Evolutionary conservation across 23 tunicate species (phyloP).

Genomic region (Botrylloides violaceus): DNA sequence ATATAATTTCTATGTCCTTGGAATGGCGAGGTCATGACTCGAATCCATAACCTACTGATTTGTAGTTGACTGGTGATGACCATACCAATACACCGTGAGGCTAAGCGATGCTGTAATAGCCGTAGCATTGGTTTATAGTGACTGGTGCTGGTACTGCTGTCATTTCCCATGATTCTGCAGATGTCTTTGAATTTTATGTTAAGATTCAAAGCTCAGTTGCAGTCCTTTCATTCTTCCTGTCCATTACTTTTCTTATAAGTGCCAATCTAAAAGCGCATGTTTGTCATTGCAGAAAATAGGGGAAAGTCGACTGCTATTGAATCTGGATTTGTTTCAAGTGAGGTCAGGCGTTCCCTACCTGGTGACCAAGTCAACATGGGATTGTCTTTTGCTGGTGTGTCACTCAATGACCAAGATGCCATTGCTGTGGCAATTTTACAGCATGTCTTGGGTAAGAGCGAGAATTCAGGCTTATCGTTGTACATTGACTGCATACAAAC

Average conservation of each 20-base stretch:
- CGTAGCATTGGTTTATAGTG: too few species aligned
- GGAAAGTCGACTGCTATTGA: constrained; percentile 12
- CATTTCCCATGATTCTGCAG: neutral
- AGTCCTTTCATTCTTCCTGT: too few species aligned
- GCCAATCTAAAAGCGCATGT: too few species aligned
- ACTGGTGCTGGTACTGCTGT: constrained; percentile 1
- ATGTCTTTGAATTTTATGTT: neutral
- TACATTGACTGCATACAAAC: neutral
- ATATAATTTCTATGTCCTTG: too few species aligned
- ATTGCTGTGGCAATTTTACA: constrained; percentile 58
- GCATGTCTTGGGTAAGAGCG: constrained; percentile 37
- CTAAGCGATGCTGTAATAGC: too few species aligned
- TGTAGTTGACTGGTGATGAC: too few species aligned
- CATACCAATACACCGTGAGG: too few species aligned
- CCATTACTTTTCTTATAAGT: too few species aligned
- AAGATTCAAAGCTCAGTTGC: too few species aligned
- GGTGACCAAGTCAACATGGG: constrained; percentile 42
- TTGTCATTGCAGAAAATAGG: neutral
- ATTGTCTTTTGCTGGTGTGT: constrained; percentile 43
- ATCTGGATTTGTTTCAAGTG: constrained; percentile 50
- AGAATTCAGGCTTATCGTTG: neutral
- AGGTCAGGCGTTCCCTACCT: constrained; percentile 30
- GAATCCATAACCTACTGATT: too few species aligned
- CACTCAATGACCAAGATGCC: constrained; percentile 44
- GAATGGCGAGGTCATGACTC: too few species aligned